Percentiles rank a stretch among this genome's conserved stretches.
Evolutionary conservation across 2,888 invertebrate species (phyloP).

Genomic region (Eristalis intricaria): DNA sequence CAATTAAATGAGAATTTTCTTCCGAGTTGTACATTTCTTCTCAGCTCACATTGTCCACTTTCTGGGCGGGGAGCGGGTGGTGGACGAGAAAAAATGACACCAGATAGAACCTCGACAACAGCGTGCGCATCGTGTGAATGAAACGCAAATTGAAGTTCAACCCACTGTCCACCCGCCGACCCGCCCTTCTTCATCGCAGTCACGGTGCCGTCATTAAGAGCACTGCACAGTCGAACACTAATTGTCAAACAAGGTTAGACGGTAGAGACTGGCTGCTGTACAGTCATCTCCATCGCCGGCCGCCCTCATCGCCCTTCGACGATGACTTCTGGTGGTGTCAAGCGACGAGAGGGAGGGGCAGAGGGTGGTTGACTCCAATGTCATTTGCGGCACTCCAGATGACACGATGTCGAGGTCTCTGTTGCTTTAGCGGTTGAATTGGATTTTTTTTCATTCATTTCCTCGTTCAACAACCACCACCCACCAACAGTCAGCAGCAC

Average conservation of each 20-base stretch:
- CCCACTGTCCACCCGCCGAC: background rate
- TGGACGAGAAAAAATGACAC: too few species aligned
- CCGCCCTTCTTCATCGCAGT: slow-evolving; percentile 9
- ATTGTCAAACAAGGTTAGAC: slow-evolving; percentile 67
- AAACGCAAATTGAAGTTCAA: slow-evolving; percentile 64
- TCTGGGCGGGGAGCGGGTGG: background rate
- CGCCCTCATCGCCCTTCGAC: background rate
- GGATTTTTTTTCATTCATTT: slow-evolving; percentile 13
- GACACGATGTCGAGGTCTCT: slow-evolving; percentile 52
- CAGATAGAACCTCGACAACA: background rate
- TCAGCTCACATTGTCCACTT: slow-evolving; percentile 6
- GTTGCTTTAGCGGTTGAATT: slow-evolving; percentile 43
- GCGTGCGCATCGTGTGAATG: slow-evolving; percentile 28
- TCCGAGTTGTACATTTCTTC: slow-evolving; percentile 17
- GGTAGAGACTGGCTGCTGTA: slow-evolving; percentile 48
- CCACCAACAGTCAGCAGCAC: background rate
- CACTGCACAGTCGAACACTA: slow-evolving; percentile 63
- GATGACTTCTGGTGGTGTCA: slow-evolving; percentile 17
- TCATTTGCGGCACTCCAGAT: slow-evolving; percentile 57
- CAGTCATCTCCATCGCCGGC: slow-evolving; percentile 9
- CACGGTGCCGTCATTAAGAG: slow-evolving; percentile 55
- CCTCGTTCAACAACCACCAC: background rate
- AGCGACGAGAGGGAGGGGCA: background rate
- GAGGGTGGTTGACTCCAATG: slow-evolving; percentile 32
- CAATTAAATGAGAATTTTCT: slow-evolving; percentile 65